Evolutionary conservation across 2,797 vertebrate genomes (phyloP), one percentile per base, ranked within the genome.

Genomic region (Arrhamphus sclerolepis): DNA sequence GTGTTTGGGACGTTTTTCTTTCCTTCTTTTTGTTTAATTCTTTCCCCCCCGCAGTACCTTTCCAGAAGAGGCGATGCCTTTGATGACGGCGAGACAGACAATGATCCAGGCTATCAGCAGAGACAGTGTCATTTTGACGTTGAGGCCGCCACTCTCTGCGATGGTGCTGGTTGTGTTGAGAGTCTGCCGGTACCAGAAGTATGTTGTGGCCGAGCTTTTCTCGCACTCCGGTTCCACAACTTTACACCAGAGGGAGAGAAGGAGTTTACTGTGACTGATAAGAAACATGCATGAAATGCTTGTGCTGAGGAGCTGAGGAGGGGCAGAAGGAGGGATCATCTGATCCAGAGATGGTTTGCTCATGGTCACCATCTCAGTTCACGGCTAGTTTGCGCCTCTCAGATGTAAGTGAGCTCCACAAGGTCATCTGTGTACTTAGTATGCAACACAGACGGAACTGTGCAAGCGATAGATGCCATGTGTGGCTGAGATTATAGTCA

Each of bases 181-280:
- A 20, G 96, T 87, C 86, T 98, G 94, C 6, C 96, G 92, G 85
- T 97, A 98, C 96, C 96, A 98, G 93, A 97, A 98, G 78, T 95
- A 98, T 39, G 96, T 98, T 0, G 96, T 98, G 26, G 96, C 96
- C 0, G 96, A 98, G 86, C 96, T 98, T 87, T 94, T 97, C 1
- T 96, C 95, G 0, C 96, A 98, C 84, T 98, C 96, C 0, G 95
- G 78, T 87, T 96, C 96, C 82, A 97, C 94, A 74, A 94, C 96
- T 98, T 85, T 31, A 48, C 8, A 26, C 21, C 21, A 31, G 16
- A 61, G 42, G 52, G 8, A 43, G 2, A 18, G 60, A 34, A 52
- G 14, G 29, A 21, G 19, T 50, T 75, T 46, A 55, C 21, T 20
- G 53, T 31, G 48, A 29, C 41, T 31, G 63, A 42, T 58, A 46